A percentile compares a stretch with the other conserved stretches of the same genome.
These are phyloP conservation scores for Phymatocera aterrima DNA, from an alignment of 2,888 invertebrate genomes.

Conservation along the genomic window DNA sequence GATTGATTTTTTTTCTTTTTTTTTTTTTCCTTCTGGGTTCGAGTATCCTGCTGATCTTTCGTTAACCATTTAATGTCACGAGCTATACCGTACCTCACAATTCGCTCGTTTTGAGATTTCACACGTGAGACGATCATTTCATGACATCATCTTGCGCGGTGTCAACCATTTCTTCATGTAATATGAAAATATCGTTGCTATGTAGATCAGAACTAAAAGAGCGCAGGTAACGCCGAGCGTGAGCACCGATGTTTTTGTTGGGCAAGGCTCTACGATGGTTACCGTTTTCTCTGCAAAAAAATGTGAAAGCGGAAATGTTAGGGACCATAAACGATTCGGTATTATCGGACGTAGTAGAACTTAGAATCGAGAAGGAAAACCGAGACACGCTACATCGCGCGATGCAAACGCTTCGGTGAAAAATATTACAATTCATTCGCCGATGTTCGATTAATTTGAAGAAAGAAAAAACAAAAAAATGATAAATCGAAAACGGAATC, in stretches of 20 bases:
- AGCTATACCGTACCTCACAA: constrained; percentile 23
- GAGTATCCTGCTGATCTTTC: constrained; percentile 37
- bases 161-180: constrained; percentile 95
- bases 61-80: constrained; percentile 25
- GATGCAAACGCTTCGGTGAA: too few relatives aligned
- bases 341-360: not conserved
- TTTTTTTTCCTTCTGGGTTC: too few relatives aligned
- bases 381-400: not conserved
- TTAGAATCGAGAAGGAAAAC: too few relatives aligned
- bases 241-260: constrained; percentile 93
- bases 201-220: constrained; percentile 90
- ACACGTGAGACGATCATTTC: constrained; percentile 61
- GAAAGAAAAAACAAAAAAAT: too few relatives aligned
- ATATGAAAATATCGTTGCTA: constrained; percentile 94
- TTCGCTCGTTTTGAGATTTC: constrained; percentile 46
- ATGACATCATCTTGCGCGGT: constrained; percentile 88
- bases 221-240: constrained; percentile 94
- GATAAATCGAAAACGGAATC: too few relatives aligned
- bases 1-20: too few relatives aligned
- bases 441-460: too few relatives aligned
- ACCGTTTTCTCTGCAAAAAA: constrained; percentile 90
- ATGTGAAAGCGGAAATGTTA: constrained; percentile 46
- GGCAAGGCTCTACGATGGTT: constrained; percentile 93
- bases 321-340: not conserved
- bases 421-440: too few relatives aligned